A percentile compares a stretch with the other conserved stretches of the same genome.
Conservation (phyloP, 2,113 vertebrate species). For the Cynoglossus semilaevis region DNA sequence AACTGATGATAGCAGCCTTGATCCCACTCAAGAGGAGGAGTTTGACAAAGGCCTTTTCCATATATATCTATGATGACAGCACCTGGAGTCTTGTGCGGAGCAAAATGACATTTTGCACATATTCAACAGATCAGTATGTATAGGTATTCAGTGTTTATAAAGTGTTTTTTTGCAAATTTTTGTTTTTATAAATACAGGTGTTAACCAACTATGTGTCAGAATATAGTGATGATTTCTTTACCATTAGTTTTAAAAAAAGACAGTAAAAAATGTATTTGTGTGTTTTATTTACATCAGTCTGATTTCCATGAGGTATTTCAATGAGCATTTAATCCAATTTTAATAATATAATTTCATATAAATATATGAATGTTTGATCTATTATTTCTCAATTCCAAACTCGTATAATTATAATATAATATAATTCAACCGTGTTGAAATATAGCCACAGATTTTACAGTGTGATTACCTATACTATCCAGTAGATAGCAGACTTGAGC, state of each 20-base stretch:
- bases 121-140: constrained; percentile 3
- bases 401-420: too few species aligned
- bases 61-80: constrained; percentile 36
- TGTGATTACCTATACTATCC: neutral
- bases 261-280: neutral
- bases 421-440: neutral
- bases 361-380: too few species aligned
- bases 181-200: neutral
- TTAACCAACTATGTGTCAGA: constrained; percentile 24
- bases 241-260: constrained; percentile 18
- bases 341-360: too few species aligned
- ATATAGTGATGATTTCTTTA: constrained; percentile 30
- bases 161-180: neutral
- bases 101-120: constrained; percentile 8
- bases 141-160: neutral
- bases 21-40: constrained; percentile 20
- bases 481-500: neutral
- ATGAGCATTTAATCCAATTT: too few species aligned
- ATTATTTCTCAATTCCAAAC: too few species aligned
- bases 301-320: too few species aligned
- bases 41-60: constrained; percentile 46
- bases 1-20: constrained; percentile 8
- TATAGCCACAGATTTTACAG: too few species aligned
- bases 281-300: too few species aligned
- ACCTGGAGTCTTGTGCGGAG: constrained; percentile 7